Base-by-base conservation (phyloP, 2,797 vertebrate species). In the Pelodytes ibericus region DNA sequence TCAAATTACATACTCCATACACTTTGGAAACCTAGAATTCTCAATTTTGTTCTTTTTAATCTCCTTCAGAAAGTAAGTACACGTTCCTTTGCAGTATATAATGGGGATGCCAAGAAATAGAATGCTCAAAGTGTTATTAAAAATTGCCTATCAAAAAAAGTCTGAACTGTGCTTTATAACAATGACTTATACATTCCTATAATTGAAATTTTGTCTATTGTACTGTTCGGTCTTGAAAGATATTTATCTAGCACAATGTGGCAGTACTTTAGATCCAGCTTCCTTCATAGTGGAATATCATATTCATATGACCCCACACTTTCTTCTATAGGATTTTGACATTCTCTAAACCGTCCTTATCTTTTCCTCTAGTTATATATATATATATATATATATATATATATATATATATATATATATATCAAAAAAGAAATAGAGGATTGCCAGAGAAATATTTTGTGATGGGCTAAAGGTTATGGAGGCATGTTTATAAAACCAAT, bases 231-330 rank as follows among this genome's bases (percentile, higher is more conserved):
- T 29, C 56, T 60, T 20, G 68, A 16, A 69, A 31, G 24, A 62
- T 69, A 75, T 53, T 75, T 75, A 62, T 75, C 41, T 75, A 6
- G 4, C 44, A 62, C 65, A 77, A 71, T 71, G 60, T 27, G 24
- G 27, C 33, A 64, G 49, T 24, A 30, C 29, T 62, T 70, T 70
- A 70, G 30, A 76, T 25, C 9, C 31, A 65, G 49, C 74, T 44
- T 24, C 20, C 47, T 18, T 47, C 57, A 60, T 36, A 71, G 27
- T 13, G 20, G 26, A 68, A 26, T 56, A 30, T 61, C 57, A n/a
- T 10, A 8, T 61, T 25, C 7, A 20, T 57, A 27, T 49, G 49
- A 57, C 49, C 66, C 30, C n/a, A 4, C 47, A n/a, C 31, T 44
- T 57, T 71, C 36, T 20, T 11, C n/a, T 69, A n/a, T 26, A 20